phyloP scores from a whole-genome alignment of 2,888 invertebrate species.

The Phasia obesa region DNA sequence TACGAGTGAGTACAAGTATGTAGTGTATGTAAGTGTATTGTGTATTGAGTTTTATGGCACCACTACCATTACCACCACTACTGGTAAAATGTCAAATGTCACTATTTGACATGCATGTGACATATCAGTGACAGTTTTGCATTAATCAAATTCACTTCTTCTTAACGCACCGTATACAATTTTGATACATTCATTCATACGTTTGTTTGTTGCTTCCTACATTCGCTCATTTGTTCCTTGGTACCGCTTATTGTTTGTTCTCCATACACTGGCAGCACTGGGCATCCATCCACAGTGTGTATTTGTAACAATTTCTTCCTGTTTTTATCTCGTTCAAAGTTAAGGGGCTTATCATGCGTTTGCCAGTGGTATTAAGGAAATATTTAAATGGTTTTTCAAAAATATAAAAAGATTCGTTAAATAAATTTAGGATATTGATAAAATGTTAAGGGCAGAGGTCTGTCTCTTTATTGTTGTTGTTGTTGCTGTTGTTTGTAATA shows the following conservation, averaged over 20 bases:
- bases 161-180: constrained; percentile 73
- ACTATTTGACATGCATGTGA: constrained; percentile 83
- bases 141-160: constrained; percentile 83
- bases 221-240: constrained; percentile 36
- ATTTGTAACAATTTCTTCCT: constrained; percentile 62
- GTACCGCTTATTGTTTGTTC: constrained; percentile 22
- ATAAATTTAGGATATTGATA: constrained; percentile 57
- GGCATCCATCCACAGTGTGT: constrained; percentile 7
- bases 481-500: neutral
- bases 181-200: constrained; percentile 18
- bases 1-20: neutral
- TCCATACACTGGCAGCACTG: neutral
- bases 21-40: constrained; percentile 28
- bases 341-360: constrained; percentile 22
- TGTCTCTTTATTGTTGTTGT: constrained; percentile 5
- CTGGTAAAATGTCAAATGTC: constrained; percentile 82
- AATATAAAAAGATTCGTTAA: constrained; percentile 56
- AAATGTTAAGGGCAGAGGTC: constrained; percentile 36
- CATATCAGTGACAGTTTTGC: constrained; percentile 83
- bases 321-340: constrained; percentile 26
- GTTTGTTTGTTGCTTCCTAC: neutral
- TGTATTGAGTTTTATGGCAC: constrained; percentile 52
- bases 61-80: constrained; percentile 44
- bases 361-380: constrained; percentile 38
- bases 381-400: constrained; percentile 59